Percentiles rank a stretch among this genome's conserved stretches.
Evolutionary conservation across 2,888 invertebrate species (phyloP).

Genomic region (Pristionchus arcanus): DNA sequence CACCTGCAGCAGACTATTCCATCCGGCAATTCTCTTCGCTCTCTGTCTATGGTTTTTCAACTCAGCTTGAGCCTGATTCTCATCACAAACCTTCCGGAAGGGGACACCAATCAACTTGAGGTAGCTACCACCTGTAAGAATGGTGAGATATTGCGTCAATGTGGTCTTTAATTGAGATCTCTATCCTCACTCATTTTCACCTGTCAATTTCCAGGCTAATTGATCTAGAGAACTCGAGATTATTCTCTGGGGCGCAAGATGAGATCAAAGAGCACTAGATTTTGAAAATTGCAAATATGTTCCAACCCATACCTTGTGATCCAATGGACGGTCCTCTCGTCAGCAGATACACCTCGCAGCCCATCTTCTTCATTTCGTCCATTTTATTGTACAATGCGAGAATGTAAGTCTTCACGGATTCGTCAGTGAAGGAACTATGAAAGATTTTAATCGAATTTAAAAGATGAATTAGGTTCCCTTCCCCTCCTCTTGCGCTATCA

Average conservation of each 20-base stretch:
- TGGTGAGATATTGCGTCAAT: not conserved
- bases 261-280: too few relatives aligned
- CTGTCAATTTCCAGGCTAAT: not conserved
- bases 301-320: conserved; percentile 56
- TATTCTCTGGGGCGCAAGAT: too few relatives aligned
- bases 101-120: conserved; percentile 70
- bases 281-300: not conserved
- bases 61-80: conserved; percentile 58
- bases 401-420: conserved; percentile 67
- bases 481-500: too few relatives aligned
- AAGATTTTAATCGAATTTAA: not conserved
- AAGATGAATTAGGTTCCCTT: too few relatives aligned
- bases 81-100: conserved; percentile 67
- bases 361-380: conserved; percentile 61
- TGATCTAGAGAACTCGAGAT: too few relatives aligned
- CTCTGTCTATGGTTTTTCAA: conserved; percentile 19
- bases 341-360: conserved; percentile 67
- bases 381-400: conserved; percentile 67
- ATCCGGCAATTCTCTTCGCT: conserved; percentile 54
- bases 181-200: not conserved
- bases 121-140: conserved; percentile 65
- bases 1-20: conserved; percentile 24
- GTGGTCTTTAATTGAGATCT: not conserved
- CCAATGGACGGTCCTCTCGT: conserved; percentile 70
- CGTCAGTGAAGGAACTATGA: conserved; percentile 65